Conservation (phyloP, 2,888 invertebrate species). For the Erebia aethiops region DNA sequence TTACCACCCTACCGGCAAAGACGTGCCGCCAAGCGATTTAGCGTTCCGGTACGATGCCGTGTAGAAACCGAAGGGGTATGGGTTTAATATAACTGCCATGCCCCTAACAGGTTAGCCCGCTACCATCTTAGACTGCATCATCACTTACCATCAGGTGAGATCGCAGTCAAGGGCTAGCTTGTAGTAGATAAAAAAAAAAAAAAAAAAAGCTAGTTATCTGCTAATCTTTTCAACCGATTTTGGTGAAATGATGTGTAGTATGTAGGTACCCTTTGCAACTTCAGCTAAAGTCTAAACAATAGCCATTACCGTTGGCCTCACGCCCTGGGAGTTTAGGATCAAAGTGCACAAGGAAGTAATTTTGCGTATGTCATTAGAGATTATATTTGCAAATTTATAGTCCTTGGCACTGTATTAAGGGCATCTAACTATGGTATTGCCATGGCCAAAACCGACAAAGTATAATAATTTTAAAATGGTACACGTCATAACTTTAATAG, state of each 20-base stretch:
- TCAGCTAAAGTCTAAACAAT: conserved; percentile 25
- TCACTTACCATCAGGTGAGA: too few species aligned
- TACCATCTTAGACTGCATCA: too few species aligned
- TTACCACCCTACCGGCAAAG: too few species aligned
- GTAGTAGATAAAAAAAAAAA: too few species aligned
- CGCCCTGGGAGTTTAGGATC: conserved; percentile 29
- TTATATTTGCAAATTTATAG: conserved; percentile 17
- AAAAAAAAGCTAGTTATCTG: too few species aligned
- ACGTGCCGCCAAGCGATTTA: too few species aligned
- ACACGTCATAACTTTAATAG: neutral
- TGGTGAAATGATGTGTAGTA: neutral
- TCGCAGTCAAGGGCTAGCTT: too few species aligned
- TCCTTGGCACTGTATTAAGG: neutral
- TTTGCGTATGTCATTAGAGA: conserved; percentile 29
- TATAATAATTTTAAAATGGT: neutral
- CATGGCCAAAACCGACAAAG: neutral
- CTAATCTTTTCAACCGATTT: too few species aligned
- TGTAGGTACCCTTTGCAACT: conserved; percentile 15
- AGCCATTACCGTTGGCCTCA: conserved; percentile 17
- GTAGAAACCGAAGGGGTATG: too few species aligned
- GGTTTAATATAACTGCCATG: too few species aligned
- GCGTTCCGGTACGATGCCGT: too few species aligned
- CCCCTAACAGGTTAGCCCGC: too few species aligned
- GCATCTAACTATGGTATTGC: neutral
- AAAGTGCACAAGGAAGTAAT: conserved; percentile 37